Conservation (phyloP, 1,140 invertebrate genomes). For the Rhynchophorus ferrugineus region DNA sequence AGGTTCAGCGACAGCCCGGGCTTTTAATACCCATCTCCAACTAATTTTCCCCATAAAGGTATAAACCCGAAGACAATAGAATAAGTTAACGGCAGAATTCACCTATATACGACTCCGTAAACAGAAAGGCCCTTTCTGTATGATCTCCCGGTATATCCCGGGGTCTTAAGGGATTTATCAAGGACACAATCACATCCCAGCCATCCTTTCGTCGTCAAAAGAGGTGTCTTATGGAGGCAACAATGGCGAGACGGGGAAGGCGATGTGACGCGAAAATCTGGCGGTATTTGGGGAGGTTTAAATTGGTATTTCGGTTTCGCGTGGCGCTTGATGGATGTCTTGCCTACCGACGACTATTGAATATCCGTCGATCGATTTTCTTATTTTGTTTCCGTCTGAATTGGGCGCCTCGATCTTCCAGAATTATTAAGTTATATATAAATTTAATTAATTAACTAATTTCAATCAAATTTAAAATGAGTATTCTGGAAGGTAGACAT, state of each 20-base stretch:
- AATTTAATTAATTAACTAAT: no score
- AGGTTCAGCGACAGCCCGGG: not conserved
- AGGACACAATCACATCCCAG: conserved; percentile 7
- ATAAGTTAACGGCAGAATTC: conserved; percentile 3
- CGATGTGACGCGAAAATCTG: conserved; percentile 16
- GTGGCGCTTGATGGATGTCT: no score
- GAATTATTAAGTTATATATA: no score
- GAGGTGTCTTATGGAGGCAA: conserved; percentile 19
- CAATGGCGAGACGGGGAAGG: conserved; percentile 14
- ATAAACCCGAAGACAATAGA: not conserved
- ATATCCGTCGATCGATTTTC: no score
- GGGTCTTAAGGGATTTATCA: conserved; percentile 18
- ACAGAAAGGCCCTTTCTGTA: conserved; percentile 2
- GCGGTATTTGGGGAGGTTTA: conserved; percentile 7
- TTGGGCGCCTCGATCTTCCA: no score
- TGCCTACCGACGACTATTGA: no score
- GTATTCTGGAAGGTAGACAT: no score
- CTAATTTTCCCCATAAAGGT: not conserved
- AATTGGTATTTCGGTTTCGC: not conserved
- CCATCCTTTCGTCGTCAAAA: conserved; percentile 12
- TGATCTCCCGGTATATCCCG: conserved; percentile 14
- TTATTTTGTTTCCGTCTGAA: no score
- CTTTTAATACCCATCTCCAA: not conserved
- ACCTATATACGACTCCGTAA: conserved; percentile 5
- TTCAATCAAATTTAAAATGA: no score